Evolutionary conservation across 2,113 vertebrate species (phyloP).

Genomic region (Cathartes aura): DNA sequence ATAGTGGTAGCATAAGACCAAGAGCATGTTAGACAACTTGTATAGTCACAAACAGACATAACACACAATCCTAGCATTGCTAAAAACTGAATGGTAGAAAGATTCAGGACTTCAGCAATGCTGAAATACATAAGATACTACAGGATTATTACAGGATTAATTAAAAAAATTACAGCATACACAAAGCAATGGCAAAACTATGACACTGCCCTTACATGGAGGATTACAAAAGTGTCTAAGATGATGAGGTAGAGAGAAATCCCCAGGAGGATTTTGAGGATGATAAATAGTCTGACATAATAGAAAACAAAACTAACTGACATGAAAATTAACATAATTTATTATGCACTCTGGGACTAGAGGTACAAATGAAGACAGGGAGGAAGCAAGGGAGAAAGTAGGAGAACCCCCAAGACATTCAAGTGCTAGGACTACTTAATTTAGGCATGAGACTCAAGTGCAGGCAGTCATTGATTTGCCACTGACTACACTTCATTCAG

Average conservation of each 20-base stretch:
- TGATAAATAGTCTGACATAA: not conserved
- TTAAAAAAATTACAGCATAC: not conserved
- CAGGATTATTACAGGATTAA: not conserved
- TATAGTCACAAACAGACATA: not conserved
- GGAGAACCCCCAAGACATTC: not conserved
- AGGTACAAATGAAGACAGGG: not conserved
- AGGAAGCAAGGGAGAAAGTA: not conserved
- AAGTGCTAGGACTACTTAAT: not conserved
- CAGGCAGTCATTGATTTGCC: not conserved
- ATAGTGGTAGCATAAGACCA: not conserved
- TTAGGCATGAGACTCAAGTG: not conserved
- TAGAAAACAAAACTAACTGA: not conserved
- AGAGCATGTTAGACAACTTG: not conserved
- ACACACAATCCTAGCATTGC: not conserved
- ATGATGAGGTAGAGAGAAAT: not conserved
- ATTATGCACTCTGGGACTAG: not conserved
- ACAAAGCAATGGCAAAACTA: not conserved
- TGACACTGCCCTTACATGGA: not conserved
- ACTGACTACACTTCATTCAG: not conserved
- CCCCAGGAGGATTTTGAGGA: not conserved
- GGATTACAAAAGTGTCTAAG: not conserved
- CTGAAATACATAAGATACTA: not conserved
- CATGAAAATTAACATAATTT: not conserved
- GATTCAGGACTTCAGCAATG: not conserved
- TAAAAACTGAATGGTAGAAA: not conserved